Base-by-base conservation (phyloP, 2,888 invertebrate species). In the Acheta domesticus region DNA sequence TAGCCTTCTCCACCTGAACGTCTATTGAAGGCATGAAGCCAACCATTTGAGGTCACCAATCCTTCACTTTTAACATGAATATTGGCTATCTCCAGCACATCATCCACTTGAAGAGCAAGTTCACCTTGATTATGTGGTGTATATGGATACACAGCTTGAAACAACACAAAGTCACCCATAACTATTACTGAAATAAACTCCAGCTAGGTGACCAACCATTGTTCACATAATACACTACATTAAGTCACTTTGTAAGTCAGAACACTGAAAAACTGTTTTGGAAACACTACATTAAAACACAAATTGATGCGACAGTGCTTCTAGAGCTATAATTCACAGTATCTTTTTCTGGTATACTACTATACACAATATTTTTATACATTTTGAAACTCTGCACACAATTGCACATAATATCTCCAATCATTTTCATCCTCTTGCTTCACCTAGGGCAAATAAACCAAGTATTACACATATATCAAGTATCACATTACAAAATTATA, bases 61-160 rank as follows among this genome's bases (percentile, higher is more conserved):
- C 62, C 62, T 62, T 62, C 62, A 62, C n/a, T 62, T n/a, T 62
- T 62, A 14, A 62, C 62, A 62, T 62, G 62, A 62, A 62, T n/a
- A 62, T 62, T 62, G 62, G 82, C 85, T 80, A 87, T 86, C 84
- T 87, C 86, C 81, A 88, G 85, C 50, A 88, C 85, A 84, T 88
- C 88, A 81, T 87, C 87, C 82, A 85, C 86, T 83, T 86, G 86
- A 82, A 88, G 82, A 21, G 83, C 83, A 80, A 84, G 83, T 79
- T 84, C 83, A 82, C 86, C 86, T 82, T 85, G 84, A 79, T 84
- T 83, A 81, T 84, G 82, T 81, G 86, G 86, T 81, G 84, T 84
- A 82, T 84, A 87, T 78, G 86, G 85, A 82, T 87, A 86, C 80
- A 87, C 83, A 82, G 86, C 87, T 84, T 87, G 86, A 83, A 87